A percentile compares a stretch with the other conserved stretches of the same genome.
phyloP scores from a whole-genome alignment of 2,888 invertebrate genomes.

The Orchesella flavescens region DNA sequence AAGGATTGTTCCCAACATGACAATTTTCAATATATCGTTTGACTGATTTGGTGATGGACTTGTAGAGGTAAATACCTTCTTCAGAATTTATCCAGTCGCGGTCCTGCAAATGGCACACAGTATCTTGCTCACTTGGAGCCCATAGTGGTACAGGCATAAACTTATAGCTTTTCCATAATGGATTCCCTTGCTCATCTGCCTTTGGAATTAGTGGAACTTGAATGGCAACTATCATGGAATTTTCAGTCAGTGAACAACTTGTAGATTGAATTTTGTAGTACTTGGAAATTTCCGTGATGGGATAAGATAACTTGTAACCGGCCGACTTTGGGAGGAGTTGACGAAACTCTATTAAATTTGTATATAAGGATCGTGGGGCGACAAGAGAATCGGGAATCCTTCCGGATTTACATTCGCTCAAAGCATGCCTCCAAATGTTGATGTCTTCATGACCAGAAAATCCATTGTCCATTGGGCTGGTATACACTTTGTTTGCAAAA shows the following conservation, averaged over 20 bases:
- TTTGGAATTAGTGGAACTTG: conserved; percentile 32
- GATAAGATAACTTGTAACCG: conserved; percentile 11
- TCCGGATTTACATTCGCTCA: conserved; percentile 46
- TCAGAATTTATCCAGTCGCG: background rate
- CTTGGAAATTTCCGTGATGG: background rate
- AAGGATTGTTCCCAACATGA: background rate
- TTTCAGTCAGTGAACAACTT: conserved; percentile 39
- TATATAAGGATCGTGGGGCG: background rate
- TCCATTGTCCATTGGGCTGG: background rate
- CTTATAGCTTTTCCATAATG: conserved; percentile 7
- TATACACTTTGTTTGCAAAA: conserved; percentile 7
- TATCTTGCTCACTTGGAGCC: conserved; percentile 39
- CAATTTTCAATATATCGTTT: background rate
- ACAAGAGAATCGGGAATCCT: conserved; percentile 43
- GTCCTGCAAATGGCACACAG: conserved; percentile 34
- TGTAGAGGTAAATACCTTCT: conserved; percentile 41
- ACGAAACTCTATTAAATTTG: background rate
- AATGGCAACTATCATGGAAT: conserved; percentile 43
- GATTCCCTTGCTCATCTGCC: background rate
- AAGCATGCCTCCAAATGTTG: conserved; percentile 10
- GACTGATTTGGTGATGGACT: background rate
- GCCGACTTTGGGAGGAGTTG: background rate
- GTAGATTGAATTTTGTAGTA: conserved; percentile 27
- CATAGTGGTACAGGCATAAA: conserved; percentile 45
- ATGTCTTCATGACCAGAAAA: background rate